Conservation (phyloP, 2,888 invertebrate genomes). For the Mimas tiliae region DNA sequence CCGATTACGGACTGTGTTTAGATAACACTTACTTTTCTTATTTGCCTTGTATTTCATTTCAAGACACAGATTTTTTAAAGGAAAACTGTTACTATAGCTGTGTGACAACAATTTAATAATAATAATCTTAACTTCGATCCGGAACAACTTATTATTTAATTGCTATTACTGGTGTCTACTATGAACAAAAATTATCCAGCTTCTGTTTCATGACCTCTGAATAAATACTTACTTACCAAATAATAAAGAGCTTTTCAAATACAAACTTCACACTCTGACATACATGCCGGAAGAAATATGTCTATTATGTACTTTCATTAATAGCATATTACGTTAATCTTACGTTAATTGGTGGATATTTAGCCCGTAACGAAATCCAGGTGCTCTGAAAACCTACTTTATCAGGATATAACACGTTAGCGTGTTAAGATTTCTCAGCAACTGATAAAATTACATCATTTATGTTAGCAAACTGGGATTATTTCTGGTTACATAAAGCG, state of each 20-base stretch:
- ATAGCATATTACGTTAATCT: no score
- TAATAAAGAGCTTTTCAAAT: no score
- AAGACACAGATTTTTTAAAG: conserved; percentile 49
- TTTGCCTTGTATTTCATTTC: conserved; percentile 66
- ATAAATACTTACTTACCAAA: no score
- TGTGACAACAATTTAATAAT: not conserved
- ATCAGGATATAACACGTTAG: conserved; percentile 27
- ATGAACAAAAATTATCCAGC: conserved; percentile 7
- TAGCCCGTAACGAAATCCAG: conserved; percentile 7
- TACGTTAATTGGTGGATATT: no score
- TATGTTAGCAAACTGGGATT: conserved; percentile 48
- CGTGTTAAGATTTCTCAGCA: conserved; percentile 29
- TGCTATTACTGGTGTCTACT: conserved; percentile 32
- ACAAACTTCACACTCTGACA: no score
- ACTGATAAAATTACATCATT: conserved; percentile 45
- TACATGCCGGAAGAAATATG: no score
- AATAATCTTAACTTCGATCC: not conserved
- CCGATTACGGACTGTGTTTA: conserved; percentile 69
- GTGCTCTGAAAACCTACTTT: conserved; percentile 31
- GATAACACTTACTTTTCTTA: conserved; percentile 62
- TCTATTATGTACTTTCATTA: no score
- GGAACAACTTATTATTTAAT: not conserved
- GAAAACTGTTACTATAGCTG: not conserved
- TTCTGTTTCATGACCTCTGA: no score
- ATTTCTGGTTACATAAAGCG: conserved; percentile 68